Evolutionary conservation across 2,797 vertebrate species (phyloP), one percentile per base, ranked within the genome.

Genomic region (Enteromius treurensis): DNA sequence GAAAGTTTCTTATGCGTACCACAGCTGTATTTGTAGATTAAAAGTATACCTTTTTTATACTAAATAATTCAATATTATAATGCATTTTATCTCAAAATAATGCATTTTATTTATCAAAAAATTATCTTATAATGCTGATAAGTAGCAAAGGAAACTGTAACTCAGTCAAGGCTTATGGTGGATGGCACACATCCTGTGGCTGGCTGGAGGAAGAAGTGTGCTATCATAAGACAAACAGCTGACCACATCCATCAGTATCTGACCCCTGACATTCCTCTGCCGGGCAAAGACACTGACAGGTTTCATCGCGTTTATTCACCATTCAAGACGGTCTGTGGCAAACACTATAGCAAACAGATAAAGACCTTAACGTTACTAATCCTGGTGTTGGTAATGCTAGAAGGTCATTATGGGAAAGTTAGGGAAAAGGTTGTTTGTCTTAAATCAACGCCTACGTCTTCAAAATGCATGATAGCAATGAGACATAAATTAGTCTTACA

Each of bases 201-300:
- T 90, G 7, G 81, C 77, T 90, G 7, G 81, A 90, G 89, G 90
- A 81, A 53, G 49, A 45, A 78, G 87, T 80, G 86, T 5, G 79
- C 77, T 19, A 85, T 90, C 89, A 92, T 90, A 91, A 85, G 88
- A 90, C 87, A 64, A 86, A 86, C 58, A 77, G 81, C 90, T 91
- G 89, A 88, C 89, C 71, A 87, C 88, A 94, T 94, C 90, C 79
- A 93, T 94, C 93, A 93, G 58, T 19, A 19, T 64, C 80, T 83
- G 85, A 55, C 70, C 19, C 64, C 60, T 65, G 19, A 32, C 53
- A 73, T 85, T 70, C n/a, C 2, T 85, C 92, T 89, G 78, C 0
- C 11, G 67, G 29, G 29, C 26, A 26, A 62, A 47, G 62, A 86
- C 81, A 79, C 83, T 45, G 55, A 23, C 64, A 14, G 64, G 55